phyloP scores from a whole-genome alignment of 2,113 vertebrate species.

The Takifugu flavidus region DNA sequence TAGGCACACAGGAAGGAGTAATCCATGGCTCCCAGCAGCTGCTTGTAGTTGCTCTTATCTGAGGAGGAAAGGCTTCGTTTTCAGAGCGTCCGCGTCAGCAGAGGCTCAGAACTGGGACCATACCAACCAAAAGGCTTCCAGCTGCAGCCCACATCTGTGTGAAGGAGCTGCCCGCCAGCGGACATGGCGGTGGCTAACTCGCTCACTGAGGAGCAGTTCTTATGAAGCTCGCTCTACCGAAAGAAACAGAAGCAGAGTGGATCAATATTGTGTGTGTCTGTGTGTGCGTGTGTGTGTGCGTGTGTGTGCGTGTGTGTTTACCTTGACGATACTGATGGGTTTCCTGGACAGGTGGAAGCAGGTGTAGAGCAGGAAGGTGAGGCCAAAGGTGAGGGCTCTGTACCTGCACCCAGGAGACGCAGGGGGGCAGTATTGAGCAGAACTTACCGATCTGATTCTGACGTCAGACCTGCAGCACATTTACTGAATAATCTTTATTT shows the following conservation, averaged over 20 bases:
- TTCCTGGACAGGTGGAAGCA: slow-evolving; percentile 94
- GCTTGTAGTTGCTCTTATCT: slow-evolving; percentile 90
- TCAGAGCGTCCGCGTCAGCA: neutral
- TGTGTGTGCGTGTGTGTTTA: slow-evolving; percentile 40
- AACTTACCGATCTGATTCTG: no score
- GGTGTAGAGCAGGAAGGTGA: slow-evolving; percentile 90
- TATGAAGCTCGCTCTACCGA: slow-evolving; percentile 88
- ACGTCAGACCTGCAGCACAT: no score
- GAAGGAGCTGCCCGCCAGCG: slow-evolving; percentile 42
- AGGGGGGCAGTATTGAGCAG: slow-evolving; percentile 6
- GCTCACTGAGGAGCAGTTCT: slow-evolving; percentile 79
- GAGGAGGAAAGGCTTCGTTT: slow-evolving; percentile 1
- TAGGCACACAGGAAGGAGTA: slow-evolving; percentile 94
- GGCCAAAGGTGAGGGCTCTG: slow-evolving; percentile 81
- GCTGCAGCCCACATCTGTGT: slow-evolving; percentile 79
- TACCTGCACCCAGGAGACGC: slow-evolving; percentile 74
- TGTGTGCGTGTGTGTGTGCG: neutral
- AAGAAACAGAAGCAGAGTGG: slow-evolving; percentile 1
- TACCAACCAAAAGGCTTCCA: slow-evolving; percentile 91
- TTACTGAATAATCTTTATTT: no score
- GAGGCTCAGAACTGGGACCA: neutral
- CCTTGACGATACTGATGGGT: slow-evolving; percentile 95
- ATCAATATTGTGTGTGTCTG: neutral
- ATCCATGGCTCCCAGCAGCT: slow-evolving; percentile 88
- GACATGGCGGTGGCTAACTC: slow-evolving; percentile 27